Percentiles rank a stretch among this genome's conserved stretches.
Evolutionary conservation across 2,113 vertebrate genomes (phyloP).

Genomic region (Caranx ignobilis): DNA sequence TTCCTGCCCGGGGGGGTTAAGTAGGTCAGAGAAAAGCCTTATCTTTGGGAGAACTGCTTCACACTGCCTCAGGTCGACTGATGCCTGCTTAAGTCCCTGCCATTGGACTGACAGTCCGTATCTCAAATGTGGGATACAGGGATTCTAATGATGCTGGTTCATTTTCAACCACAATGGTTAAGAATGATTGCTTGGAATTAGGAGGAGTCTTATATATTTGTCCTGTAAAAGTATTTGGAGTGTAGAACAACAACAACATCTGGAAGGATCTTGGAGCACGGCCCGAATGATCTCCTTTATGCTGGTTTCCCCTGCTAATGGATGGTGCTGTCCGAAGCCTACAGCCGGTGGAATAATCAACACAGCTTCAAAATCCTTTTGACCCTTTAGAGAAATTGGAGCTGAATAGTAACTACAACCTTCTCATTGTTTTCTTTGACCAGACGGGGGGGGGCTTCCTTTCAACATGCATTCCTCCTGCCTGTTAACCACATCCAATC

Average conservation of each 20-base stretch:
- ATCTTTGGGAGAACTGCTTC: slow-evolving; percentile 66
- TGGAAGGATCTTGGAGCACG: neutral
- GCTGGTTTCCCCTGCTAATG: neutral
- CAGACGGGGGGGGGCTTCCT: slow-evolving; percentile 34
- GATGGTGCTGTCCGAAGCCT: neutral
- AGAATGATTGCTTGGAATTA: slow-evolving; percentile 10
- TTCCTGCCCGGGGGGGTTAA: slow-evolving; percentile 73
- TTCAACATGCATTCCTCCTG: slow-evolving; percentile 61
- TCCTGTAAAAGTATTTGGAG: slow-evolving; percentile 12
- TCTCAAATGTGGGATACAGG: neutral
- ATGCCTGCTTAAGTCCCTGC: slow-evolving; percentile 26
- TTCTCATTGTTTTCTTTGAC: slow-evolving; percentile 64
- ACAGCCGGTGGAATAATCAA: neutral
- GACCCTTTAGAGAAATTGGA: slow-evolving; percentile 24
- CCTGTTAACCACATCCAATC: slow-evolving; percentile 61
- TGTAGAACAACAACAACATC: slow-evolving; percentile 21
- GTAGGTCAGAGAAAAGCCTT: slow-evolving; percentile 71
- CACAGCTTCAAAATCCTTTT: slow-evolving; percentile 17
- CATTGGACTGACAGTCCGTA: slow-evolving; percentile 7
- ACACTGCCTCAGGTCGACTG: slow-evolving; percentile 47
- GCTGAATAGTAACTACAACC: slow-evolving; percentile 15
- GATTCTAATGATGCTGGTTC: neutral
- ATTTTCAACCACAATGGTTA: neutral
- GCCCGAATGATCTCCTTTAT: slow-evolving; percentile 10
- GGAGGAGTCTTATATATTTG: neutral